Conservation (phyloP, 2,113 vertebrate species). For the Trogon melanurus region DNA sequence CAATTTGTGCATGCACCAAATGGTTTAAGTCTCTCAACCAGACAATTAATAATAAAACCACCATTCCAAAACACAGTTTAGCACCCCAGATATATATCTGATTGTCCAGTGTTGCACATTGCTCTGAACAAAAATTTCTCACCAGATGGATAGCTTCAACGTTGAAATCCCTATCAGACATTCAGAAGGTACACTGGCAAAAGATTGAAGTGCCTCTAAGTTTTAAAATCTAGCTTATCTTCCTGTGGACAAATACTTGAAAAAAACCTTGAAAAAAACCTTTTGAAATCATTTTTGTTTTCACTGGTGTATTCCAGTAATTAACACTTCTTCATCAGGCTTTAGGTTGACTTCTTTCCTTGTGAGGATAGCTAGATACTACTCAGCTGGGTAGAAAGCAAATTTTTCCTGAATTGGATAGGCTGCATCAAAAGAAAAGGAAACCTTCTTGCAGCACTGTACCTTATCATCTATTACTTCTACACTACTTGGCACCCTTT, state of each 20-base stretch:
- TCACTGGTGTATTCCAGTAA: neutral
- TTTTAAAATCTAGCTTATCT: neutral
- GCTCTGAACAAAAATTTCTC: conserved; percentile 36
- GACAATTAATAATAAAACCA: conserved; percentile 73
- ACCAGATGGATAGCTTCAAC: neutral
- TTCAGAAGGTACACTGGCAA: neutral
- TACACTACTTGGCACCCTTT: rapidly evolving
- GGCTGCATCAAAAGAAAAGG: neutral
- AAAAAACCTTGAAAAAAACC: neutral
- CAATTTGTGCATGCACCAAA: conserved; percentile 70
- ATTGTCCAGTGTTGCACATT: conserved; percentile 23
- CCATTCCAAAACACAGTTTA: conserved; percentile 64
- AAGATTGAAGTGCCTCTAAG: neutral
- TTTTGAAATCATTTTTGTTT: neutral
- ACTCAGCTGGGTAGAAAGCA: neutral
- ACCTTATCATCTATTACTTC: neutral
- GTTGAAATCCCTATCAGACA: neutral
- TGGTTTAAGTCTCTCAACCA: conserved; percentile 74
- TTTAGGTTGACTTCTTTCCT: neutral
- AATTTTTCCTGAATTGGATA: neutral
- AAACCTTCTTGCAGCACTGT: neutral
- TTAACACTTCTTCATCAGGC: neutral
- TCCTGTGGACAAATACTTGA: neutral
- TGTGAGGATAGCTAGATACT: neutral
- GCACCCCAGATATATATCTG: conserved; percentile 16